A percentile compares a stretch with the other conserved stretches of the same genome.
phyloP scores from a whole-genome alignment of 2,797 vertebrate genomes.

The Coregonus ussuriensis region DNA sequence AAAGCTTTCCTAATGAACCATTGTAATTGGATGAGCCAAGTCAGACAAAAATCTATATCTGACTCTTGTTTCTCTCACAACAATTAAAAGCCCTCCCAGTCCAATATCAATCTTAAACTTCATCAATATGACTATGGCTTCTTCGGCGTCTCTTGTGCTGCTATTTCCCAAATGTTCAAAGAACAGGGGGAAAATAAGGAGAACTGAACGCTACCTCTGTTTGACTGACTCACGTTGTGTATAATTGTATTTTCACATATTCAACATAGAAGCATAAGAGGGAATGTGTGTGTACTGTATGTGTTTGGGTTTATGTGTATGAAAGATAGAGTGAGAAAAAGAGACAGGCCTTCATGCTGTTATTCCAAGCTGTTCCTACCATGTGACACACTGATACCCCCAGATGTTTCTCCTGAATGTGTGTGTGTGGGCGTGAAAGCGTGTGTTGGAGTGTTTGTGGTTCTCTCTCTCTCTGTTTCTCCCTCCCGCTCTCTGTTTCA shows the following conservation, averaged over 20 bases:
- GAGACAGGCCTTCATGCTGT: no score
- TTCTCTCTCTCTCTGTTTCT: background rate
- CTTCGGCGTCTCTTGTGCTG: background rate
- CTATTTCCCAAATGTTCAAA: background rate
- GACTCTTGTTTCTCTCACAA: background rate
- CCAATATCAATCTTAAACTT: background rate
- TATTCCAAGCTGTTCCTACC: no score
- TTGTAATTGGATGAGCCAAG: background rate
- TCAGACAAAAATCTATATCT: background rate
- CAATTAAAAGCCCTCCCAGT: background rate
- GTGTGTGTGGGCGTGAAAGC: conserved; percentile 8
- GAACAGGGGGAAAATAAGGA: background rate
- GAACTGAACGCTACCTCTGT: background rate
- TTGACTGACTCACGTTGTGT: background rate
- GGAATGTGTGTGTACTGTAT: no score
- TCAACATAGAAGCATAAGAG: no score
- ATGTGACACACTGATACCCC: background rate
- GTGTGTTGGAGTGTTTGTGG: no score
- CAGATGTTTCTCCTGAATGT: conserved; percentile 37
- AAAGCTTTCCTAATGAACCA: no score
- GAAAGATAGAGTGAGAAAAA: no score
- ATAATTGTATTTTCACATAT: background rate
- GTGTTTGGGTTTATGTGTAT: no score
- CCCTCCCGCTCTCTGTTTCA: conserved; percentile 10
- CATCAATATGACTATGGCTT: background rate